phyloP scores from a whole-genome alignment of 2,797 vertebrate species.

The Poliocrania exsul region DNA sequence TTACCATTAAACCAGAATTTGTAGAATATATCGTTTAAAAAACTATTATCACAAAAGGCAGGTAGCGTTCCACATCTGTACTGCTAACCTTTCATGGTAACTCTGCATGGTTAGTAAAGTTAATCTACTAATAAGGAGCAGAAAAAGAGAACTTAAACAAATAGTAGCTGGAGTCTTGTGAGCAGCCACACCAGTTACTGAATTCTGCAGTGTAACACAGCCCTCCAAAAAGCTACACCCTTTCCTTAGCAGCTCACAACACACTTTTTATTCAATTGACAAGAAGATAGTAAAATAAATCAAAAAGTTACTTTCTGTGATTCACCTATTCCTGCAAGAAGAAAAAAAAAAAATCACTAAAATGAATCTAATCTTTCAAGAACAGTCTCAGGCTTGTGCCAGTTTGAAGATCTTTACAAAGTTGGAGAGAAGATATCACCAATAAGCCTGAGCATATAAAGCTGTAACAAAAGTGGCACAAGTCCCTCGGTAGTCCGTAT shows the following conservation, averaged over 20 bases:
- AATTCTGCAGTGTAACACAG: background rate
- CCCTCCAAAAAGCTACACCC: background rate
- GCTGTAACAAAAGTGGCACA: slow-evolving; percentile 64
- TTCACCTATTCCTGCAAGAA: slow-evolving; percentile 54
- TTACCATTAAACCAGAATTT: background rate
- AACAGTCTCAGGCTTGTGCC: slow-evolving; percentile 57
- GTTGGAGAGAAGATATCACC: slow-evolving; percentile 64
- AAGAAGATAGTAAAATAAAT: slow-evolving; percentile 72
- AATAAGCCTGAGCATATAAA: slow-evolving; percentile 51
- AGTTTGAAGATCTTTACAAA: slow-evolving; percentile 58
- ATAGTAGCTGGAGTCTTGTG: background rate
- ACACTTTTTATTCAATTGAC: slow-evolving; percentile 67
- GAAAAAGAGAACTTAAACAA: background rate
- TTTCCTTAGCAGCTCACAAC: background rate
- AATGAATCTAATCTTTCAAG: slow-evolving; percentile 70
- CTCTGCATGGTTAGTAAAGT: background rate
- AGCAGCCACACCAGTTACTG: background rate
- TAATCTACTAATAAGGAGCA: background rate
- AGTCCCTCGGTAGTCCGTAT: slow-evolving; percentile 57
- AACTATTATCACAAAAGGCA: background rate
- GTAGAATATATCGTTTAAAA: background rate
- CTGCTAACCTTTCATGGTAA: background rate
- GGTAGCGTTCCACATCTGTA: background rate
- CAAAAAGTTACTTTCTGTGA: slow-evolving; percentile 72
- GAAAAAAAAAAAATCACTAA: slow-evolving; percentile 29